Conservation (phyloP, 1,140 invertebrate species). For the Magallana gigas region DNA sequence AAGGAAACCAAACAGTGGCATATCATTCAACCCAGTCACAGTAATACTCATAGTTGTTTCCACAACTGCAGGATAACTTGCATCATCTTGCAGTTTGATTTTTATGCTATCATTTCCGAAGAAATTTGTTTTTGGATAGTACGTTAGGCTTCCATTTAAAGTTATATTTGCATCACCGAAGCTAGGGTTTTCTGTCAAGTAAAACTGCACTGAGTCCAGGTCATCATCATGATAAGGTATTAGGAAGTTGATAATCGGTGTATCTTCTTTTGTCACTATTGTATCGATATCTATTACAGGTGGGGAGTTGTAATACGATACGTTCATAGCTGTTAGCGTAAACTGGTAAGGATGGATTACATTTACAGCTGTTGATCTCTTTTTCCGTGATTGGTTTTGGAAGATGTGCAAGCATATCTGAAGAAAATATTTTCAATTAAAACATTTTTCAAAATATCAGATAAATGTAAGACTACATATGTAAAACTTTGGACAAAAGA, state of each 20-base stretch:
- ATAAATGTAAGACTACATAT: no score
- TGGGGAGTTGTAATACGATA: constrained; percentile 7
- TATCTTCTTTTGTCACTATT: neutral
- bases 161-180: constrained; percentile 4
- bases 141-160: neutral
- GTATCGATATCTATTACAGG: constrained; percentile 4
- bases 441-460: no score
- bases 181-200: neutral
- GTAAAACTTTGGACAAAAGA: no score
- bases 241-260: neutral
- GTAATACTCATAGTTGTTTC: neutral
- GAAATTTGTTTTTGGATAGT: neutral
- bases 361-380: neutral
- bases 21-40: constrained; percentile 9
- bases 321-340: constrained; percentile 8
- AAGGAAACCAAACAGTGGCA: neutral
- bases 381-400: neutral
- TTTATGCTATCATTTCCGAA: neutral
- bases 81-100: neutral
- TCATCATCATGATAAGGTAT: constrained; percentile 28
- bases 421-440: neutral
- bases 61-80: neutral
- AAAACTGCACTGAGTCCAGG: constrained; percentile 7
- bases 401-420: constrained; percentile 22
- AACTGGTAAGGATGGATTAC: constrained; percentile 9